A percentile compares a stretch with the other conserved stretches of the same genome.
Conservation (phyloP, 2,888 invertebrate genomes). For the Allacma fusca region DNA sequence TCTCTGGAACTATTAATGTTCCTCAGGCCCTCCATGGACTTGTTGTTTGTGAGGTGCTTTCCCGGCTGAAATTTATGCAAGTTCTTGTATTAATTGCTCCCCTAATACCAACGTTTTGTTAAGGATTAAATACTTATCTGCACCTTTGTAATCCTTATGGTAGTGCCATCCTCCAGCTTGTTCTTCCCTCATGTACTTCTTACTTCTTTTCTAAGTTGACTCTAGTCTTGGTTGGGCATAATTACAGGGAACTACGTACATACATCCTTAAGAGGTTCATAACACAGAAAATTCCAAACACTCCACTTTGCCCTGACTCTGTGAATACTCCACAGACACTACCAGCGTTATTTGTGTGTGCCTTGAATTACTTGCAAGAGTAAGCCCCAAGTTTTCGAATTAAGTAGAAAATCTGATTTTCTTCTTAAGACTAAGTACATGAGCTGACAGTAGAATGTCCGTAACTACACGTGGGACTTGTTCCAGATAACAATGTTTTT, state of each 20-base stretch:
- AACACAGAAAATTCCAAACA: too few relatives aligned
- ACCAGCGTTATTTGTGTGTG: neutral
- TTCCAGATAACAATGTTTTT: slow-evolving; percentile 11
- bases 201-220: neutral
- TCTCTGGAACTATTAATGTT: slow-evolving; percentile 8
- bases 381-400: slow-evolving; percentile 16
- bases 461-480: slow-evolving; percentile 9
- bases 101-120: slow-evolving; percentile 14
- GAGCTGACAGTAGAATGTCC: neutral
- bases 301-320: too few relatives aligned
- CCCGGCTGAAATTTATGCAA: neutral
- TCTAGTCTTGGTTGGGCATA: too few relatives aligned
- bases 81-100: slow-evolving; percentile 14
- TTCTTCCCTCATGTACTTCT: neutral
- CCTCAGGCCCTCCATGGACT: neutral
- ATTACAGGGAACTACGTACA: too few relatives aligned
- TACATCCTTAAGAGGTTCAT: too few relatives aligned
- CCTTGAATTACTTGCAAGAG: slow-evolving; percentile 5
- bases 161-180: neutral
- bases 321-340: too few relatives aligned
- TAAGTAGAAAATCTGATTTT: slow-evolving; percentile 16
- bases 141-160: neutral
- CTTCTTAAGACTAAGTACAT: neutral
- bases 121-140: slow-evolving; percentile 20
- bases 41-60: slow-evolving; percentile 7